Base-by-base conservation (phyloP, 2,888 invertebrate species). In the Parnassius mnemosyne region DNA sequence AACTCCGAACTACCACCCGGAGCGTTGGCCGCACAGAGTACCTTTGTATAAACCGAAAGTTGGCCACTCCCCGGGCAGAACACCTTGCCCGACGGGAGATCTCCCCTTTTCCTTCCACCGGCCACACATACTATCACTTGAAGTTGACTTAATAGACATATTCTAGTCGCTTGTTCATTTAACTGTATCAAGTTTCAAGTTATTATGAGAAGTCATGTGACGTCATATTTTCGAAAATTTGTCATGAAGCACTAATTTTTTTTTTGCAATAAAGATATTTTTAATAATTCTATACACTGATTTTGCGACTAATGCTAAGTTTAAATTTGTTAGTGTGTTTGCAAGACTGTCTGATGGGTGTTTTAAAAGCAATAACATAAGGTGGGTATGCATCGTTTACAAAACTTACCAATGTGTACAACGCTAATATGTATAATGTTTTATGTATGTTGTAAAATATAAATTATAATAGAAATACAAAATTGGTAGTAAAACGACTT, bases 401-500 rank as follows among this genome's bases (percentile, higher is more conserved):
- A 42, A 51, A 54, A 58, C 41, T 46, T 34, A 61, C n/a, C 12
- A 54, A 41, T 52, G 41, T 75, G 71, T 77, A 75, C 74, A 75
- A 74, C 71, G 68, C 70, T 69, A 25, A 25, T 25, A 63, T 73
- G 68, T 71, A 63, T 71, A 16, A 63, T 71, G 63, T 58, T 58
- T 51, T 51, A 52, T 54, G 55, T 73, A 73, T 69, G 73, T 74
- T 77, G 76, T 77, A 74, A 77, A 16, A 16, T 16, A 16, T 16
- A 16, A 1, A 75, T 75, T 74, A 75, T 74, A 57, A 69, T 77
- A 77, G 72, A 72, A 78, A 75, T 50, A 77, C 75, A 70, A 78
- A 69, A 57, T 73, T 78, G 80, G 76, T 79, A 75, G 79, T 78
- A 76, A 73, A 57, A 16, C n/a, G 53, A 3, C 25, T 25, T 25